Evolutionary conservation across 2,888 invertebrate genomes (phyloP), one percentile per base, ranked within the genome.

Genomic region (Archips crataeganus): DNA sequence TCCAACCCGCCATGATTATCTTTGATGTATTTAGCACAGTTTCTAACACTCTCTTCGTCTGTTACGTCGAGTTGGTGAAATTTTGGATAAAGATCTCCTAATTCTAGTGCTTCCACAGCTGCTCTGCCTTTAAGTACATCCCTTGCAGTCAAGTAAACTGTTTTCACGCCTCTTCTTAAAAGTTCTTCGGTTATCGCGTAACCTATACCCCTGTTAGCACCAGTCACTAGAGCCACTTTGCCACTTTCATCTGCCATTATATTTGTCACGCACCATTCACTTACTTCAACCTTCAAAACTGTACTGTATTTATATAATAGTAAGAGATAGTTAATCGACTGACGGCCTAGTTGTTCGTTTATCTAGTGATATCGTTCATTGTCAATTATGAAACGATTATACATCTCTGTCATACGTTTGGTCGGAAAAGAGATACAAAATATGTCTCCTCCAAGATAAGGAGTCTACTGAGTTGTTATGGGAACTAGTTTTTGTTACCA

Each of bases 121-220:
- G 75, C 77, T 32, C 61, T 36, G 9, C 77, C 75, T 49, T 66
- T 39, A 23, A 71, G 34, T 10, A 57, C 59, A 57, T 75, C 65
- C 45, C 75, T 74, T 36, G 77, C 42, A 39, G 74, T 70, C 45
- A 76, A 6, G 10, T 77, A 77, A 5, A 77, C 75, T 10, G 32
- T 61, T 5, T 63, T 71, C 10, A 77, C 77, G 32, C 67, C 70
- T 45, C 77, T 65, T 36, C 45, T 57, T 10, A 71, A 60, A 13
- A 77, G 59, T 67, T 76, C 77, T 70, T 67, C 64, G 10, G 70
- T 75, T 45, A 75, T 75, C 54, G 74, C 75, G 15, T 67, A 72
- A 0, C 77, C 77, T 9, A 77, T 77, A n/a, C 77, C 77, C 57
- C 70, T 71, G 66, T 77, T 77, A 11, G 75, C 67, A 11, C 77